These are phyloP conservation scores for Dinocampus coccinellae DNA, from an alignment of 2,888 invertebrate genomes.

Conservation along the genomic window DNA sequence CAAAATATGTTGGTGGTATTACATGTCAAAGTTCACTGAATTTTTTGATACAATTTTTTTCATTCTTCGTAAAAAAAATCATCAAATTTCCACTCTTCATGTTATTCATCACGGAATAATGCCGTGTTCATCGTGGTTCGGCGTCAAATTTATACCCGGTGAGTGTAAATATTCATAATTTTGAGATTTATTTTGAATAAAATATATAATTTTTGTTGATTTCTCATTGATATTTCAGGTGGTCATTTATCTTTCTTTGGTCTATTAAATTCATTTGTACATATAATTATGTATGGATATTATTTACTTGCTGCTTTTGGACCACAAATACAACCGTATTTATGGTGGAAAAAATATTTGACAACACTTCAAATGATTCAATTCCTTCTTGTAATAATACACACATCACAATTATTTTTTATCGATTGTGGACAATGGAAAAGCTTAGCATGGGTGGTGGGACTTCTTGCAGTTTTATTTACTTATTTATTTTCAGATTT, in stretches of 20 bases:
- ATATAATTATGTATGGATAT: constrained; percentile 95
- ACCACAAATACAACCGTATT: constrained; percentile 85
- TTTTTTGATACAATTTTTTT: constrained; percentile 96
- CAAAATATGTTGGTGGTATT: constrained; percentile 92
- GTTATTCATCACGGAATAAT: constrained; percentile 96
- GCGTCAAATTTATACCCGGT: constrained; percentile 90
- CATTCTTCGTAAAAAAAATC: constrained; percentile 91
- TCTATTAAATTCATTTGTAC: constrained; percentile 93
- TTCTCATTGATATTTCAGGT: constrained; percentile 82
- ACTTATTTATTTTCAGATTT: constrained; percentile 88
- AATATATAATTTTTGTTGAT: too few relatives aligned
- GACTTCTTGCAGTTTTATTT: constrained; percentile 92
- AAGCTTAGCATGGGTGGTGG: constrained; percentile 92
- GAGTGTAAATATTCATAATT: constrained; percentile 28
- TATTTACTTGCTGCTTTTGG: constrained; percentile 92
- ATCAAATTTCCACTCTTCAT: constrained; percentile 89
- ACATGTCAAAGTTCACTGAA: constrained; percentile 94
- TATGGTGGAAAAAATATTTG: constrained; percentile 97
- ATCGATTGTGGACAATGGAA: constrained; percentile 91
- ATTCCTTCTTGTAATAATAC: constrained; percentile 88
- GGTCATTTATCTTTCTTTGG: constrained; percentile 96
- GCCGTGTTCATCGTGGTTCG: constrained; percentile 95
- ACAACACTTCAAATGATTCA: constrained; percentile 94
- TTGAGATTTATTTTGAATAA: too few relatives aligned
- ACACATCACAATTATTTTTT: constrained; percentile 89